Evolutionary conservation across 2,888 invertebrate species (phyloP), one percentile per base, ranked within the genome.

Genomic region (Lissonota sp.): DNA sequence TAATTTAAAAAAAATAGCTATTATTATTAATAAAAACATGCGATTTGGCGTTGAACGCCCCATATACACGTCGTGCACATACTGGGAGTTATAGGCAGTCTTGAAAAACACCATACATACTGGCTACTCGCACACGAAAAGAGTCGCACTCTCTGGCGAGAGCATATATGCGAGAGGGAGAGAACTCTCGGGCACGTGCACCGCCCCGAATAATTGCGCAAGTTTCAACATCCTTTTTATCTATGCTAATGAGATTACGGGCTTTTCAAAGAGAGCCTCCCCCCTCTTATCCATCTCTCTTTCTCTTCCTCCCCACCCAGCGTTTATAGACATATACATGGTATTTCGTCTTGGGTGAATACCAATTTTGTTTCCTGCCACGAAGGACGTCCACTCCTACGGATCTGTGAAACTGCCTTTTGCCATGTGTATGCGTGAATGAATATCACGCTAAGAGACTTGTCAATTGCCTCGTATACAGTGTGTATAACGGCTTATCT

Each of bases 351-450:
- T 69, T 70, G 74, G 83, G 74, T 79, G 77, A 80, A 83, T 74
- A 76, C 76, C 73, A 80, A 80, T 83, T 83, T 83, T 80, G 80
- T 80, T 77, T 80, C 83, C 80, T 77, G 83, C 60, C 70, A 77
- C 60, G 83, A 83, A 83, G 83, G 83, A 83, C 83, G 83, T 79
- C 80, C 83, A 83, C 83, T 83, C 81, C 81, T 70, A 81, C 78
- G 78, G 78, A 74, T 58, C 60, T 78, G 67, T 7, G 39, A 63
- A 53, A 79, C 69, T 53, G 58, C 64, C 57, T 64, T 73, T 53
- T 63, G 40, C 16, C 12, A 10, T 62, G 16, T 44, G 12, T 64
- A 44, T 4, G 55, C 42, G 63, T 63, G 12, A 12, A 63, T 10
- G 39, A 14, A 55, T 16, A 69, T 16, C n/a, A 37, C 10, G 2